phyloP scores from a whole-genome alignment of 2,113 vertebrate genomes.

The Cavia porcellus region DNA sequence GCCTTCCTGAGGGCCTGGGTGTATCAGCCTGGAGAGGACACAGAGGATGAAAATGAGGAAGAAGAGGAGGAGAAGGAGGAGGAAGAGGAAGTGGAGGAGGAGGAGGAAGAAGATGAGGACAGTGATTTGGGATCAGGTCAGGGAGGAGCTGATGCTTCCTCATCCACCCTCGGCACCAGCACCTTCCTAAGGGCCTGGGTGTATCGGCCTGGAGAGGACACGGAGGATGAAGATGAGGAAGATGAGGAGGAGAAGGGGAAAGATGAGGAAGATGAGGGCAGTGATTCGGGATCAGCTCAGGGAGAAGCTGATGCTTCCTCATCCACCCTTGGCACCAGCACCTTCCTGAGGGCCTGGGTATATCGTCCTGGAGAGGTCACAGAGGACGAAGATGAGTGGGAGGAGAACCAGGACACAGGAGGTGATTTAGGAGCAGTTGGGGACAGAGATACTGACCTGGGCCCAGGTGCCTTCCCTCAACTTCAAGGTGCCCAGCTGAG shows the following conservation, averaged over 20 bases:
- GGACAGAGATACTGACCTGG: neutral
- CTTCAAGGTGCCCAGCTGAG: neutral
- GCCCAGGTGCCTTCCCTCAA: neutral
- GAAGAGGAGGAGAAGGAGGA: neutral
- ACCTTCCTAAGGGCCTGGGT: conserved; percentile 67
- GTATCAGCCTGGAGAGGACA: neutral
- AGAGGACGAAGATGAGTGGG: conserved; percentile 4
- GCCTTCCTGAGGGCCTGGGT: neutral
- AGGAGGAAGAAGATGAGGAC: neutral
- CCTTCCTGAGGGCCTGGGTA: conserved; percentile 71
- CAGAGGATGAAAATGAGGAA: neutral
- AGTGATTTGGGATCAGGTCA: neutral
- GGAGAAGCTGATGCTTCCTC: conserved; percentile 28
- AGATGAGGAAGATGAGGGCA: neutral
- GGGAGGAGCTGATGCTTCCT: neutral
- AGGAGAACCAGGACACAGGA: neutral
- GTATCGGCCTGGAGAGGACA: conserved; percentile 67
- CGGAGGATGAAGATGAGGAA: conserved; percentile 33
- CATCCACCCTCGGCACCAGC: neutral
- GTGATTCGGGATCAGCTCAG: neutral
- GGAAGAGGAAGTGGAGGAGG: neutral
- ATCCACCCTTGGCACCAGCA: neutral
- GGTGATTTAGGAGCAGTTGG: neutral
- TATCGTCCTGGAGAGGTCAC: conserved; percentile 62
- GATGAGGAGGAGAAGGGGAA: conserved; percentile 38